Percentiles rank a stretch among this genome's conserved stretches.
phyloP scores from a whole-genome alignment of 2,888 invertebrate genomes.

The Dinocampus coccinellae region DNA sequence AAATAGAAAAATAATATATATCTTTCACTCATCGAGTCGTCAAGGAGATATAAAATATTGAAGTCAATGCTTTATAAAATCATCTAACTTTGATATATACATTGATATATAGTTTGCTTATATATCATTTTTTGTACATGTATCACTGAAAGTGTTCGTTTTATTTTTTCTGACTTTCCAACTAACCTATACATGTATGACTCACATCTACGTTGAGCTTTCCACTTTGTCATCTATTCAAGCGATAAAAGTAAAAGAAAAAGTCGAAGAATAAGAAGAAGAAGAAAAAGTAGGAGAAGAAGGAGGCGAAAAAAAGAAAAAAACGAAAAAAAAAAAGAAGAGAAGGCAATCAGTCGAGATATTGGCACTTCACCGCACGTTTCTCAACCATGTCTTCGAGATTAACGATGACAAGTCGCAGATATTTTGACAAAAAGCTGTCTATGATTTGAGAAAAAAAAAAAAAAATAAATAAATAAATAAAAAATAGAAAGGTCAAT shows the following conservation, averaged over 20 bases:
- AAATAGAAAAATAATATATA: constrained; percentile 25
- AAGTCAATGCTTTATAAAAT: constrained; percentile 26
- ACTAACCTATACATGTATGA: constrained; percentile 2
- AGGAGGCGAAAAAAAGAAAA: constrained; percentile 15
- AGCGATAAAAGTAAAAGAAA: neutral
- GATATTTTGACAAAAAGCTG: constrained; percentile 1
- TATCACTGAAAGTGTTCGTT: constrained; percentile 3
- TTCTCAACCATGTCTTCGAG: constrained; percentile 4
- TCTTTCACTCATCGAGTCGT: neutral
- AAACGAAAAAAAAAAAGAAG: constrained; percentile 32
- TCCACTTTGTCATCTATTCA: constrained; percentile 32
- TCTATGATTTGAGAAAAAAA: neutral
- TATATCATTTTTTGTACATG: neutral
- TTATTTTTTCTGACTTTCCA: constrained; percentile 5
- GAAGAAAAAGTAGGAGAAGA: constrained; percentile 9
- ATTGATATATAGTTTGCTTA: neutral
- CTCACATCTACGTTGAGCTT: constrained; percentile 24
- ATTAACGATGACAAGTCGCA: constrained; percentile 10
- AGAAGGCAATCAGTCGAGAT: constrained; percentile 43
- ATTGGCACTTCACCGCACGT: constrained; percentile 38
- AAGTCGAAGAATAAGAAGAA: constrained; percentile 17
- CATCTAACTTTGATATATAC: constrained; percentile 20
- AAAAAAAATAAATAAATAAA: neutral
- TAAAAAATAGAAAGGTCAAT: neutral
- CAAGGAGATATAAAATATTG: neutral